Evolutionary conservation across 2,113 vertebrate genomes (phyloP).

Genomic region (Menidia beryllina): DNA sequence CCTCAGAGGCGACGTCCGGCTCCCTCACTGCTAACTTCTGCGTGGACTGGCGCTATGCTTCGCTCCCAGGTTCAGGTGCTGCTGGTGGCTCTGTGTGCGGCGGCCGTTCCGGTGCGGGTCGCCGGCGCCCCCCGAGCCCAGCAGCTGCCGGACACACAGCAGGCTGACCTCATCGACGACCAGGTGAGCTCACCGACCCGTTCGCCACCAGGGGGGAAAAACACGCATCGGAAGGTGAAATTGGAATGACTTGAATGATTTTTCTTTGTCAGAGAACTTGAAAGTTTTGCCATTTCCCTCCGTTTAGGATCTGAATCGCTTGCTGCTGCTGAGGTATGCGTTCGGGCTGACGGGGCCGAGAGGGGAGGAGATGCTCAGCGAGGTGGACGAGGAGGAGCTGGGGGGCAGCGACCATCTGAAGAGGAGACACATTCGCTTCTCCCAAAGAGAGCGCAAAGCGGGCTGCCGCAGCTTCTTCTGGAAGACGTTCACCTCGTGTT

Average conservation of each 20-base stretch:
- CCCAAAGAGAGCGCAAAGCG: slow-evolving; percentile 79
- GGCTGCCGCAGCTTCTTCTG: slow-evolving; percentile 87
- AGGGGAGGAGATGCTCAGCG: slow-evolving; percentile 36
- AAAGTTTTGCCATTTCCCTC: background rate
- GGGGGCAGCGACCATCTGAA: slow-evolving; percentile 47
- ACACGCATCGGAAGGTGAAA: no score
- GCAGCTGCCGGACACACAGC: slow-evolving; percentile 48
- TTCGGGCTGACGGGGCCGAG: slow-evolving; percentile 54
- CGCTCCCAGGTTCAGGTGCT: slow-evolving; percentile 64
- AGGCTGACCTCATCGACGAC: slow-evolving; percentile 48
- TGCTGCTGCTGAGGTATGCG: slow-evolving; percentile 70
- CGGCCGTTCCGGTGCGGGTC: slow-evolving; percentile 60
- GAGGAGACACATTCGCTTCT: slow-evolving; percentile 71
- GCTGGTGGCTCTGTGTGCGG: slow-evolving; percentile 58
- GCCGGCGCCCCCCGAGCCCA: slow-evolving; percentile 51
- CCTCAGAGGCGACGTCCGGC: background rate
- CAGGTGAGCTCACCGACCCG: slow-evolving; percentile 63
- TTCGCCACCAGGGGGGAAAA: background rate
- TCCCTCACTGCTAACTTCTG: no score
- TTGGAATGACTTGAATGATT: background rate
- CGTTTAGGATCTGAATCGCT: slow-evolving; percentile 64
- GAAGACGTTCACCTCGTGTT: slow-evolving; percentile 87
- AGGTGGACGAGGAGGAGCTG: slow-evolving; percentile 48
- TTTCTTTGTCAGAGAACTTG: no score
- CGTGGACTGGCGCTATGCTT: no score